Percentiles rank a stretch among this genome's conserved stretches.
Evolutionary conservation across 2,113 vertebrate species (phyloP).

Genomic region (Pitta sordida): DNA sequence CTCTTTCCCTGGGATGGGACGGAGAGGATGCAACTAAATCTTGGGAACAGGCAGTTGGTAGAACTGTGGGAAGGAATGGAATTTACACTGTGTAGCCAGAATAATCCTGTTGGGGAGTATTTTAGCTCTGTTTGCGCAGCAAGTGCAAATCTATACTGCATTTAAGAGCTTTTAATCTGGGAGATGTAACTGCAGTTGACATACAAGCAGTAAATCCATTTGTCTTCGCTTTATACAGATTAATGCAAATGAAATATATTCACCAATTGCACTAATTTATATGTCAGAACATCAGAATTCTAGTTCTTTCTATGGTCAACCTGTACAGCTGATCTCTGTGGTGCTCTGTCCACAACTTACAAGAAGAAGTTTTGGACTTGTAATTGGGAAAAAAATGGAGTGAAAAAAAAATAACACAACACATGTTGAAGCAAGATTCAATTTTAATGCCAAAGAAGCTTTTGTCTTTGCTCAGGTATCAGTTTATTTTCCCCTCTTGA

Average conservation of each 20-base stretch:
- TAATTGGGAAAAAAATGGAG: background rate
- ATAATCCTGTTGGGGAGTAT: background rate
- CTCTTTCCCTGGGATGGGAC: background rate
- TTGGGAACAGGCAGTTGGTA: background rate
- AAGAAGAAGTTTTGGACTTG: background rate
- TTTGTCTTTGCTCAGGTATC: constrained; percentile 19
- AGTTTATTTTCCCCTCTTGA: background rate
- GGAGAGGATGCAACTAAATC: background rate
- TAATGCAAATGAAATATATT: background rate
- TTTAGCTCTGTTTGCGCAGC: background rate
- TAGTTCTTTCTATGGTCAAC: background rate
- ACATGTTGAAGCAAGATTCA: background rate
- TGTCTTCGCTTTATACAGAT: background rate
- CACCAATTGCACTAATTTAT: background rate
- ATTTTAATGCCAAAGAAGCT: constrained; percentile 11
- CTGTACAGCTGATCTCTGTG: background rate
- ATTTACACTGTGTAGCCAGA: constrained; percentile 10
- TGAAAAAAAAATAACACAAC: background rate
- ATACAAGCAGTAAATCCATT: background rate
- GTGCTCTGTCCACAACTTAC: background rate
- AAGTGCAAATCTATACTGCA: background rate
- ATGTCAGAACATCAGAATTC: background rate
- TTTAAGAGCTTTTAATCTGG: background rate
- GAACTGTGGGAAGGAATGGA: background rate
- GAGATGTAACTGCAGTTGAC: background rate